A percentile compares a stretch with the other conserved stretches of the same genome.
Evolutionary conservation across 2,888 invertebrate genomes (phyloP).

Genomic region (Meiosimyza platycephala): DNA sequence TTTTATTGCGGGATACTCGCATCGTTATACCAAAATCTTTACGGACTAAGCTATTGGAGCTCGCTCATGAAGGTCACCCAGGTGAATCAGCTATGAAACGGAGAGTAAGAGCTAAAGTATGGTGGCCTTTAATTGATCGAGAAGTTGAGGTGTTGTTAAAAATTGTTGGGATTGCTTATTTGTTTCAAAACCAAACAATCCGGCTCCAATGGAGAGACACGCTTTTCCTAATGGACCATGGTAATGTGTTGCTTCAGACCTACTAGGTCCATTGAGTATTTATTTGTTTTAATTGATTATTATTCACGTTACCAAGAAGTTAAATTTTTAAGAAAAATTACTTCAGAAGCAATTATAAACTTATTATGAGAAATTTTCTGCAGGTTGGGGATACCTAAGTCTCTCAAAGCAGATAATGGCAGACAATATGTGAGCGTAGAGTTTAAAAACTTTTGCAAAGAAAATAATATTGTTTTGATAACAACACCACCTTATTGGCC

Average conservation of each 20-base stretch:
- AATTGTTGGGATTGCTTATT: slow-evolving; percentile 11
- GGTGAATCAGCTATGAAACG: slow-evolving; percentile 34
- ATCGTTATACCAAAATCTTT: neutral
- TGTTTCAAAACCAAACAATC: slow-evolving; percentile 16
- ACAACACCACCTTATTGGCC: slow-evolving; percentile 29
- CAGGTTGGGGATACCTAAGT: slow-evolving; percentile 28
- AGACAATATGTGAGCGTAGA: slow-evolving; percentile 22
- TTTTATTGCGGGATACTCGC: neutral
- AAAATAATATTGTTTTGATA: slow-evolving; percentile 26
- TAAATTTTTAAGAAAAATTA: slow-evolving; percentile 7
- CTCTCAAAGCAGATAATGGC: neutral
- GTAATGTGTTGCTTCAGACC: neutral
- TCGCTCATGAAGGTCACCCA: neutral
- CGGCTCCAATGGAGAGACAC: no score
- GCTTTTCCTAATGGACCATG: neutral
- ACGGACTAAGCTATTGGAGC: no score
- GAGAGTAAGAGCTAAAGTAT: slow-evolving; percentile 21
- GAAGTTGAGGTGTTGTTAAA: slow-evolving; percentile 30
- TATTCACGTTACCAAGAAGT: neutral
- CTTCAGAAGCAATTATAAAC: slow-evolving; percentile 13
- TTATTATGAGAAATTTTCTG: slow-evolving; percentile 28
- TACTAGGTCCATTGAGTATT: neutral
- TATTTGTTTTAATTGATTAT: slow-evolving; percentile 8
- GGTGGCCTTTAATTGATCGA: neutral
- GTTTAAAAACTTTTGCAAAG: slow-evolving; percentile 30